Percentiles rank a stretch among this genome's conserved stretches.
Conservation (phyloP, 2,797 vertebrate genomes). For the Danio aesculapii region DNA sequence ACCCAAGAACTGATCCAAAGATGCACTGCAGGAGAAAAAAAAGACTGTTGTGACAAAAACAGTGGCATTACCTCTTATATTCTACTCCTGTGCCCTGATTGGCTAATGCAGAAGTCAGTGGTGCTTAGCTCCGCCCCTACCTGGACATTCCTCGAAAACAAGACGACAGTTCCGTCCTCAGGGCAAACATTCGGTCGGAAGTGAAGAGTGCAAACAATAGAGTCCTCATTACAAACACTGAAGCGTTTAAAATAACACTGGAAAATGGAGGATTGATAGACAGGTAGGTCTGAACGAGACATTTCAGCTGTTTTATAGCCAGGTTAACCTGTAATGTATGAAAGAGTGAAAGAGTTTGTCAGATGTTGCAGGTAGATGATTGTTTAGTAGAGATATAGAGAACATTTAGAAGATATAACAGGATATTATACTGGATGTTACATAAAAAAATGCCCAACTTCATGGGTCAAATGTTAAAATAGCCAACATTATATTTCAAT, state of each 20-base stretch:
- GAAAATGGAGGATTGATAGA: background rate
- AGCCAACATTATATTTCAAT: too few relatives aligned
- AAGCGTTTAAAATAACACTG: background rate
- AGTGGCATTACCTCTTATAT: conserved; percentile 1
- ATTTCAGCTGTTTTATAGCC: background rate
- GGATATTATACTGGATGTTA: background rate
- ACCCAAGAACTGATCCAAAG: conserved; percentile 8
- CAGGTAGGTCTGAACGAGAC: background rate
- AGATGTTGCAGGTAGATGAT: background rate
- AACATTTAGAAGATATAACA: background rate
- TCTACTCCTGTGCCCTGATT: conserved; percentile 42
- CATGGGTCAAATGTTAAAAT: too few relatives aligned
- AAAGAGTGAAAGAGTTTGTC: background rate
- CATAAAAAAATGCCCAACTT: background rate
- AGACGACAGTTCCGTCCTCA: conserved; percentile 8
- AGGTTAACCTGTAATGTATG: background rate
- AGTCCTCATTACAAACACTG: background rate
- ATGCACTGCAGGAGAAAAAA: conserved; percentile 13
- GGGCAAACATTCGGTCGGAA: background rate
- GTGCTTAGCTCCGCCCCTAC: conserved; percentile 26
- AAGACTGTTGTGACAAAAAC: background rate
- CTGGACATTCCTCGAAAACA: background rate
- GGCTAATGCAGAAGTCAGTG: conserved; percentile 24
- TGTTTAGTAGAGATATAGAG: background rate
- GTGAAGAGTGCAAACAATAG: background rate